Percentiles rank a stretch among this genome's conserved stretches.
Evolutionary conservation across 2,113 vertebrate genomes (phyloP).

Genomic region (Prionailurus bengalensis): DNA sequence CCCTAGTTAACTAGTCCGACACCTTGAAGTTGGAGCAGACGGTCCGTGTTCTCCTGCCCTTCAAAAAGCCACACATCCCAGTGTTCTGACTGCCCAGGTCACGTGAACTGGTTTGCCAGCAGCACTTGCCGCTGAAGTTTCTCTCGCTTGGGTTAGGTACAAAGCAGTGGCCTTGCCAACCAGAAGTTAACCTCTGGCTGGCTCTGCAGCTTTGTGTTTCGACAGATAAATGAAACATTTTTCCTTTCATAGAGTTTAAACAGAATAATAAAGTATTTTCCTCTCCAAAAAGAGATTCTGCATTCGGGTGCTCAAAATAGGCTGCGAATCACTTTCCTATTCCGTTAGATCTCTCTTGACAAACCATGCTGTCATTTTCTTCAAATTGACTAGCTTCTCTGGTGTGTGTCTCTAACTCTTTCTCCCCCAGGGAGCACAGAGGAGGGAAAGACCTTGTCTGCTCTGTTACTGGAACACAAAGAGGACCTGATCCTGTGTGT

Average conservation of each 20-base stretch:
- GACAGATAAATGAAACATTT: slow-evolving; percentile 88
- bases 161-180: slow-evolving; percentile 87
- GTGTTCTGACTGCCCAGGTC: background rate
- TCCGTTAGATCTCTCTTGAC: slow-evolving; percentile 87
- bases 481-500: slow-evolving; percentile 87
- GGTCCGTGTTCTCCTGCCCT: slow-evolving; percentile 49
- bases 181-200: slow-evolving; percentile 87
- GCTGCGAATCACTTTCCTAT: slow-evolving; percentile 84
- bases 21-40: slow-evolving; percentile 48
- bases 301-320: slow-evolving; percentile 81
- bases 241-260: slow-evolving; percentile 90
- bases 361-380: slow-evolving; percentile 84
- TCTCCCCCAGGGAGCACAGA: slow-evolving; percentile 73
- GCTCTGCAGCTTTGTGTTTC: slow-evolving; percentile 87
- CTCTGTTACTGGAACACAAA: slow-evolving; percentile 80
- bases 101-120: slow-evolving; percentile 52
- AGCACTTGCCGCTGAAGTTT: slow-evolving; percentile 68
- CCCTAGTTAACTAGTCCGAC: background rate
- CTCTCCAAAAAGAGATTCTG: slow-evolving; percentile 81
- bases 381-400: slow-evolving; percentile 84
- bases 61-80: slow-evolving; percentile 63
- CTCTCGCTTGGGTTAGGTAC: slow-evolving; percentile 79
- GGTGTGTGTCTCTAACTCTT: slow-evolving; percentile 80
- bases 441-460: slow-evolving; percentile 75
- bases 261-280: slow-evolving; percentile 90